phyloP scores from a whole-genome alignment of 1,140 invertebrate genomes.

The Forficula auricularia region DNA sequence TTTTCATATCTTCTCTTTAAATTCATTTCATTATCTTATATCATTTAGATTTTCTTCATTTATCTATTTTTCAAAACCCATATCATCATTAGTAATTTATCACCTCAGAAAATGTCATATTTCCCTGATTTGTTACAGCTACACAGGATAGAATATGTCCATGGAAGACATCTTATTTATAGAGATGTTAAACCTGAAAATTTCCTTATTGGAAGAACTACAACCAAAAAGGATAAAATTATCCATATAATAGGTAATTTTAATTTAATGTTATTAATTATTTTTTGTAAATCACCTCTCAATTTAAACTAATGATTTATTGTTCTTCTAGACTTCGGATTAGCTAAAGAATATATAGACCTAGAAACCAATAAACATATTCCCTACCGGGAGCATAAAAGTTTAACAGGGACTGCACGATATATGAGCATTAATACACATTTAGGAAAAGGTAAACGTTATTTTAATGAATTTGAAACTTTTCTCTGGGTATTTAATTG shows the following conservation, averaged over 20 bases:
- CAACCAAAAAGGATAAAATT: constrained; percentile 94
- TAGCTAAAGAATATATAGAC: constrained; percentile 99
- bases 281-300: background rate
- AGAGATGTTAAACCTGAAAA: constrained; percentile 99
- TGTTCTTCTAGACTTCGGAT: constrained; percentile 72
- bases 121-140: constrained; percentile 34
- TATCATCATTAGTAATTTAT: no score
- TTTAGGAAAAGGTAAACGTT: constrained; percentile 79
- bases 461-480: background rate
- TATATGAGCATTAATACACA: constrained; percentile 99
- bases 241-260: constrained; percentile 90
- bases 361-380: constrained; percentile 99
- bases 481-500: constrained; percentile 11
- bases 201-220: constrained; percentile 96
- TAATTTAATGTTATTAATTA: background rate
- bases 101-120: no score
- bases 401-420: constrained; percentile 88
- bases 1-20: background rate
- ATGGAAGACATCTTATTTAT: constrained; percentile 97
- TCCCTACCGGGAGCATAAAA: constrained; percentile 99
- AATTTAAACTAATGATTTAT: constrained; percentile 5
- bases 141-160: constrained; percentile 98
- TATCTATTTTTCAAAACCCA: constrained; percentile 16
- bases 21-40: no score
- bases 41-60: background rate